These are phyloP conservation scores for Rhagonycha lutea DNA, from an alignment of 2,888 invertebrate genomes.

Conservation along the genomic window DNA sequence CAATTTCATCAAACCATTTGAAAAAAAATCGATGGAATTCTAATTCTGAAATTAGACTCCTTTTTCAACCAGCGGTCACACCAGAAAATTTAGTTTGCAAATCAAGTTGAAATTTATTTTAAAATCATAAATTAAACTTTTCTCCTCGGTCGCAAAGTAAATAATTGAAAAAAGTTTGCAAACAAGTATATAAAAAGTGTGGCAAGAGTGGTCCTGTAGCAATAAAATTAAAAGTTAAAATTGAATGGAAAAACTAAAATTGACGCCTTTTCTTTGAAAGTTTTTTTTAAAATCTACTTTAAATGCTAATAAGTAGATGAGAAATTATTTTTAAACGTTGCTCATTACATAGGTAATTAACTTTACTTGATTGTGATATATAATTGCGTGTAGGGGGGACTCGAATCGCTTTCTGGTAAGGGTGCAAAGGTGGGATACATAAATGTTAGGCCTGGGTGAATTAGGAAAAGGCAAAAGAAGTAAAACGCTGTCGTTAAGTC, in stretches of 20 bases:
- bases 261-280: neutral
- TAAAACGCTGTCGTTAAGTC: too few species aligned
- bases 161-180: neutral
- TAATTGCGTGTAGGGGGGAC: too few species aligned
- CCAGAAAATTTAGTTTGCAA: neutral
- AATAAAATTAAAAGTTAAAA: neutral
- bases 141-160: neutral
- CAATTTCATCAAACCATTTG: neutral
- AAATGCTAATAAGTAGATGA: neutral
- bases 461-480: too few species aligned
- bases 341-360: neutral
- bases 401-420: too few species aligned
- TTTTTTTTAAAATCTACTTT: neutral
- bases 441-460: too few species aligned
- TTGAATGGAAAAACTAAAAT: neutral
- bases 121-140: neutral
- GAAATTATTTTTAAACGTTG: neutral
- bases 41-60: neutral
- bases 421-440: too few species aligned
- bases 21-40: neutral
- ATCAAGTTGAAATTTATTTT: neutral
- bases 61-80: neutral
- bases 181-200: neutral
- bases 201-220: neutral
- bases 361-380: neutral